phyloP scores from a whole-genome alignment of 2,797 vertebrate genomes.

The Protosalanx chinensis region DNA sequence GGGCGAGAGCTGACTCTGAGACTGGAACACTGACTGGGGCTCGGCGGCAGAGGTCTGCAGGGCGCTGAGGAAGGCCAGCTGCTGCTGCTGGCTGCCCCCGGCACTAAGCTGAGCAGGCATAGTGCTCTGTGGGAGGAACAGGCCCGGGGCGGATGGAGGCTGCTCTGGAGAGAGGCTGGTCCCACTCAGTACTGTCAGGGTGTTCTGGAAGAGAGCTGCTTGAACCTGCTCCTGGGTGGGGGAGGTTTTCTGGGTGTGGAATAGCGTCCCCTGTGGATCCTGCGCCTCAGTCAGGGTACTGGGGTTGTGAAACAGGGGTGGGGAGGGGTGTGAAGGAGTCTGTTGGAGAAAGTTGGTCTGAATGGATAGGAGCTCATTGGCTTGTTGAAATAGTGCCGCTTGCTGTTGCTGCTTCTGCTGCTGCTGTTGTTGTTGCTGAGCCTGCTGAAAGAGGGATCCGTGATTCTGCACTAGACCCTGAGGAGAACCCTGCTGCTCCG shows the following conservation, averaged over 20 bases:
- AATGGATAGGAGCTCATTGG: slow-evolving; percentile 86
- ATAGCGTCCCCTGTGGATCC: slow-evolving; percentile 82
- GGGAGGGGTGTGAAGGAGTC: slow-evolving; percentile 78
- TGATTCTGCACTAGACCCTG: slow-evolving; percentile 79
- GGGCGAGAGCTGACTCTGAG: slow-evolving; percentile 82
- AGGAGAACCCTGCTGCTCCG: slow-evolving; percentile 79
- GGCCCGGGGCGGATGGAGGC: slow-evolving; percentile 73
- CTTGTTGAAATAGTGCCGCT: slow-evolving; percentile 85
- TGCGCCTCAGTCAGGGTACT: slow-evolving; percentile 82
- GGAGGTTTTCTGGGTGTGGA: slow-evolving; percentile 82
- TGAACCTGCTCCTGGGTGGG: slow-evolving; percentile 88
- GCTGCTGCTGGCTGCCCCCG: slow-evolving; percentile 79
- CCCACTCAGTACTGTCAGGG: slow-evolving; percentile 81
- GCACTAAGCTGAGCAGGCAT: slow-evolving; percentile 79
- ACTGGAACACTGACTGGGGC: slow-evolving; percentile 85
- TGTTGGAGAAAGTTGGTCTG: slow-evolving; percentile 91
- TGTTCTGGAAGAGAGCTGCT: slow-evolving; percentile 85
- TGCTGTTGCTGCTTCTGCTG: slow-evolving; percentile 77
- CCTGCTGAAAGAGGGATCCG: slow-evolving; percentile 81
- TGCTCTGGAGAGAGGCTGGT: slow-evolving; percentile 84
- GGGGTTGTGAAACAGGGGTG: slow-evolving; percentile 89
- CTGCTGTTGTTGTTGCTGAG: slow-evolving; percentile 74
- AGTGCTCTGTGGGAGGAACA: slow-evolving; percentile 85
- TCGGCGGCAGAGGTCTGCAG: slow-evolving; percentile 83
- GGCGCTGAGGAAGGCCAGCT: slow-evolving; percentile 79